These are phyloP conservation scores for Melanchra persicariae DNA, from an alignment of 2,888 invertebrate genomes.

Conservation along the genomic window DNA sequence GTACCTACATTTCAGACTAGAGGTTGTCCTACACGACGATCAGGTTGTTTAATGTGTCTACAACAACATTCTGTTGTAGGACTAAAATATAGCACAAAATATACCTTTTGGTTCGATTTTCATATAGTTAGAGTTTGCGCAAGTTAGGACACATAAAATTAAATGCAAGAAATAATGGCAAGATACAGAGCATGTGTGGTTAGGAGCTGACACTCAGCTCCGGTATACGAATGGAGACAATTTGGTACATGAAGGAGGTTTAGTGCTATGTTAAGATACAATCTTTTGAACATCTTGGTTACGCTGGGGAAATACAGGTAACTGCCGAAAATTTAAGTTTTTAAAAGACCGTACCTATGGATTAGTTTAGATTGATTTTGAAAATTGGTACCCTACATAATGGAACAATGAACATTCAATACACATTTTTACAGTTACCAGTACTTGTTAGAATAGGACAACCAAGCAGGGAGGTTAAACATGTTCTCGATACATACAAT, in stretches of 20 bases:
- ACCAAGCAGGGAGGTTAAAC: neutral
- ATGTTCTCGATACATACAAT: conserved; percentile 19
- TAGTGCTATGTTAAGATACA: conserved; percentile 7
- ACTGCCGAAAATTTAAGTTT: neutral
- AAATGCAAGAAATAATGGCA: conserved; percentile 86
- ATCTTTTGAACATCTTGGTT: conserved; percentile 14
- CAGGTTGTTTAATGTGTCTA: conserved; percentile 42
- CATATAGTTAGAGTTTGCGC: conserved; percentile 37
- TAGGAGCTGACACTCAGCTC: conserved; percentile 19
- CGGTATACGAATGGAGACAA: neutral
- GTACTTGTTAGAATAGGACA: conserved; percentile 10
- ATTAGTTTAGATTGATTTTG: neutral
- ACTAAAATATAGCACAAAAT: conserved; percentile 63
- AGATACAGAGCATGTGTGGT: conserved; percentile 69
- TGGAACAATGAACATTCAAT: neutral
- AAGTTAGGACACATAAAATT: conserved; percentile 69
- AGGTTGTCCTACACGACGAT: conserved; percentile 57
- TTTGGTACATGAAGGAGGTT: neutral
- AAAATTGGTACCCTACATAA: neutral
- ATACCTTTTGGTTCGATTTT: conserved; percentile 62
- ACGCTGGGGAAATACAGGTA: neutral
- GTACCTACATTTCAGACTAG: conserved; percentile 66
- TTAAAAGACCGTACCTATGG: neutral
- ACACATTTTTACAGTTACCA: conserved; percentile 8
- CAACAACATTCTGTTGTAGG: conserved; percentile 34